A percentile compares a stretch with the other conserved stretches of the same genome.
Evolutionary conservation across 2,888 invertebrate genomes (phyloP).

Genomic region (Syrphus vitripennis): DNA sequence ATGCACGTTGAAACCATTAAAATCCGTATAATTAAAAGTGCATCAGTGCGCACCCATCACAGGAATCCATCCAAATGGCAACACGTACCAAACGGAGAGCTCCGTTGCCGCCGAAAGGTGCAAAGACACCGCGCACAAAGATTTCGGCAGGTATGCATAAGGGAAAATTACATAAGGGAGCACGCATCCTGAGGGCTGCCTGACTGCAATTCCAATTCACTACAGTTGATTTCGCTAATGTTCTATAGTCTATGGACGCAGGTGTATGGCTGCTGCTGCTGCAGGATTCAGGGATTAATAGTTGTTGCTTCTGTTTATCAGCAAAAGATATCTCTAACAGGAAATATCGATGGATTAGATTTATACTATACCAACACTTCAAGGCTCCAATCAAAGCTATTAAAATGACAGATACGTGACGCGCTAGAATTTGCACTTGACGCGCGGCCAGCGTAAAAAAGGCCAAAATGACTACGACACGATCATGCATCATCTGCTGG

Average conservation of each 20-base stretch:
- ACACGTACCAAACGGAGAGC: not conserved
- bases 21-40: slow-evolving; percentile 70
- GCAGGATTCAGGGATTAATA: slow-evolving; percentile 45
- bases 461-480: not conserved
- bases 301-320: slow-evolving; percentile 55
- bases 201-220: slow-evolving; percentile 59
- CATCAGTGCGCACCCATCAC: slow-evolving; percentile 56
- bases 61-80: slow-evolving; percentile 29
- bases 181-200: slow-evolving; percentile 46
- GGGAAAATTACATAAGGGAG: slow-evolving; percentile 34
- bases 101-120: slow-evolving; percentile 54
- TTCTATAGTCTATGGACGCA: slow-evolving; percentile 55
- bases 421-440: slow-evolving; percentile 43
- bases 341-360: slow-evolving; percentile 31
- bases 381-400: slow-evolving; percentile 42
- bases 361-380: slow-evolving; percentile 47
- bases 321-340: not conserved
- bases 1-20: slow-evolving; percentile 59
- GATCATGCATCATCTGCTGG: slow-evolving; percentile 55
- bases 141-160: slow-evolving; percentile 46
- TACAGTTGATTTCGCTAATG: slow-evolving; percentile 70
- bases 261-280: slow-evolving; percentile 40
- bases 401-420: slow-evolving; percentile 60
- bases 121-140: slow-evolving; percentile 56
- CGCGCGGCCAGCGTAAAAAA: slow-evolving; percentile 4